phyloP scores from a whole-genome alignment of 2,797 vertebrate species.

The Poecilia velifera region DNA sequence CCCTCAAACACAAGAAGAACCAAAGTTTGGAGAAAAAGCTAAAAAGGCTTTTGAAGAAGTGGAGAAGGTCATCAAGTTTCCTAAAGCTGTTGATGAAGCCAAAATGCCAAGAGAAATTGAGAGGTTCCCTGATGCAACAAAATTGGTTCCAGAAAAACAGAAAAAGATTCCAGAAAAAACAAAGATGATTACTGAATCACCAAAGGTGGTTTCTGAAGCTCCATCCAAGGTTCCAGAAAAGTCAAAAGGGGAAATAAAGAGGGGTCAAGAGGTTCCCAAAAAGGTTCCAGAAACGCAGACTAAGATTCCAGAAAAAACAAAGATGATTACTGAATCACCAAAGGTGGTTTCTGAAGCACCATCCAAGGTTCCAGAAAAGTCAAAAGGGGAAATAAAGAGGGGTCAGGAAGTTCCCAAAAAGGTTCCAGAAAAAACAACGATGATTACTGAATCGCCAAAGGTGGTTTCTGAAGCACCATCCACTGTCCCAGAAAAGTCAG shows the following conservation, averaged over 20 bases:
- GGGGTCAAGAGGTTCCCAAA: background rate
- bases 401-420: background rate
- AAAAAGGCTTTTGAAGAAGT: background rate
- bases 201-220: background rate
- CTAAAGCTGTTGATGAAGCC: background rate
- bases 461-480: background rate
- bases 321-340: background rate
- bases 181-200: background rate
- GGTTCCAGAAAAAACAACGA: background rate
- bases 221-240: slow-evolving; percentile 60
- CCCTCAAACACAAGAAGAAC: slow-evolving; percentile 18
- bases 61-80: background rate
- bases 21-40: accelerated
- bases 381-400: background rate
- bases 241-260: background rate
- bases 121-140: background rate
- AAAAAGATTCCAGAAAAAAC: slow-evolving; percentile 3
- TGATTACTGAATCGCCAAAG: background rate
- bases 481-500: slow-evolving; percentile 60
- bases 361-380: slow-evolving; percentile 58
- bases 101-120: background rate
- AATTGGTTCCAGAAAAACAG: background rate
- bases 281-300: slow-evolving; percentile 4
- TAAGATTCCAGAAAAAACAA: background rate
- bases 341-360: background rate